Evolutionary conservation across 2,888 invertebrate genomes (phyloP).

Genomic region (Pseudoips prasinana): DNA sequence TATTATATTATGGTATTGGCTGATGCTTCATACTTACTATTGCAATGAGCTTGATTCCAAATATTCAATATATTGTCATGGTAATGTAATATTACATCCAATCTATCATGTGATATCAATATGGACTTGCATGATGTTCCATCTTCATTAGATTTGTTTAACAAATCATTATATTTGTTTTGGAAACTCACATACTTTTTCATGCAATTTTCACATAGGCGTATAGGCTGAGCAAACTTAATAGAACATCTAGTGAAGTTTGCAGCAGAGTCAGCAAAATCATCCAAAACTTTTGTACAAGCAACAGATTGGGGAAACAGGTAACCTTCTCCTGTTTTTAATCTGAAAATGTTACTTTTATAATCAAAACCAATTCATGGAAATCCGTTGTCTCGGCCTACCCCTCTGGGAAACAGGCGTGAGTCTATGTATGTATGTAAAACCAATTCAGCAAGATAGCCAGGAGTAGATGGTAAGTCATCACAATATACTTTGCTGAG

Average conservation of each 20-base stretch:
- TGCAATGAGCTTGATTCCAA: slow-evolving; percentile 84
- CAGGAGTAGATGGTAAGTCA: no score
- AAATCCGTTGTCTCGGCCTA: no score
- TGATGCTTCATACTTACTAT: slow-evolving; percentile 82
- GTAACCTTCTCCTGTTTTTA: slow-evolving; percentile 25
- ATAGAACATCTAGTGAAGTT: slow-evolving; percentile 84
- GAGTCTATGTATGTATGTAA: no score
- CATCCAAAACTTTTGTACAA: slow-evolving; percentile 53
- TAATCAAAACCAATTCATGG: no score
- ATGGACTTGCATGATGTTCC: slow-evolving; percentile 82
- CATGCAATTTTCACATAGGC: slow-evolving; percentile 83
- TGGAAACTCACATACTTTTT: slow-evolving; percentile 74
- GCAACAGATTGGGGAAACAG: slow-evolving; percentile 33
- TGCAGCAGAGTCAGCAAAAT: slow-evolving; percentile 80
- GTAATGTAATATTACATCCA: slow-evolving; percentile 82
- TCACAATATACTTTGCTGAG: no score
- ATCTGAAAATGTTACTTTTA: slow-evolving; percentile 41
- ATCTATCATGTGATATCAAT: slow-evolving; percentile 83
- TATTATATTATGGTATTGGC: no score
- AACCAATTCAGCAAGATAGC: no score
- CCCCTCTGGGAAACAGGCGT: no score
- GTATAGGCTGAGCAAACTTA: slow-evolving; percentile 82
- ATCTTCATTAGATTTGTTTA: slow-evolving; percentile 65
- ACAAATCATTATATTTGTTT: slow-evolving; percentile 70
- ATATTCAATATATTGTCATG: slow-evolving; percentile 78